Conservation (phyloP, 2,113 vertebrate genomes). For the crab-eating macaque (Macaca fascicularis) region T2T-MFA8v1.1 NC_088376.1:7894001-7894500, state of each 20-base stretch:
- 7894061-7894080: neutral
- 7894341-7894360: conserved; percentile 74
- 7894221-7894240: neutral
- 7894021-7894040: neutral
- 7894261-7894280: conserved; percentile 53
- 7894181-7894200: neutral
- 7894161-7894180: conserved; percentile 20
- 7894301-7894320: conserved; percentile 66
- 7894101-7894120: neutral
- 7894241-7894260: conserved; percentile 20
- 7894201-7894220: neutral
- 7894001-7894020: neutral
- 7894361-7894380: conserved; percentile 71
- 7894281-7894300: conserved; percentile 37
- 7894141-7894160: neutral
- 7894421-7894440: neutral
- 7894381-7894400: conserved; percentile 67
- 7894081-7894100: neutral
- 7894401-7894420: conserved; percentile 61
- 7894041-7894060: neutral
- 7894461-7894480: conserved; percentile 60
- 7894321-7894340: conserved; percentile 69
- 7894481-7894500: neutral
- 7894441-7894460: conserved; percentile 22
- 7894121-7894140: neutral